phyloP scores from a whole-genome alignment of 2,888 invertebrate species.

The Podabrus alpinus region DNA sequence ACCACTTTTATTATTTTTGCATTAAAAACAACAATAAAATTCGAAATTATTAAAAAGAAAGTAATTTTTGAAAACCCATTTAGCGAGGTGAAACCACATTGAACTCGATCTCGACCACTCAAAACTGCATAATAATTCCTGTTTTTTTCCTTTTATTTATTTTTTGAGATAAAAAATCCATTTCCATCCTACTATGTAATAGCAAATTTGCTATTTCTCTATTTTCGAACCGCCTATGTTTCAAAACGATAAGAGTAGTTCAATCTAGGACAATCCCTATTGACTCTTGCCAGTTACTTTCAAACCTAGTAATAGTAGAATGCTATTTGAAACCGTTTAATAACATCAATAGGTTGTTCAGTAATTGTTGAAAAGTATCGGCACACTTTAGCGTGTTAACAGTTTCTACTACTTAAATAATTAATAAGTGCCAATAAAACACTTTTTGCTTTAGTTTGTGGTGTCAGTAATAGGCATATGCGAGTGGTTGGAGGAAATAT shows the following conservation, averaged over 20 bases:
- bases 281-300: background rate
- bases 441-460: slow-evolving; percentile 57
- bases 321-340: background rate
- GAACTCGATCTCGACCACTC: too few relatives aligned
- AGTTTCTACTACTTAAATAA: background rate
- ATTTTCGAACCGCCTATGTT: background rate
- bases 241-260: background rate
- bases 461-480: slow-evolving; percentile 62
- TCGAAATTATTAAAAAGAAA: background rate
- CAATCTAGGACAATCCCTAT: background rate
- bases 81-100: too few relatives aligned
- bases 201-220: background rate
- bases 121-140: too few relatives aligned
- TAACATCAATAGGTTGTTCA: background rate
- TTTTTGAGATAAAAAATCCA: too few relatives aligned
- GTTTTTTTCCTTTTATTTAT: too few relatives aligned
- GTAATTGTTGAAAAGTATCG: background rate
- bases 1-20: background rate
- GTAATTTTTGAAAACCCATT: too few relatives aligned
- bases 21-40: background rate
- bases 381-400: background rate
- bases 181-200: too few relatives aligned
- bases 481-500: slow-evolving; percentile 73
- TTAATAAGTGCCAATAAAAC: background rate
- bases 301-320: background rate